These are phyloP conservation scores for Camponotus floridanus DNA, from an alignment of 1,140 invertebrate genomes.

Conservation along the genomic window DNA sequence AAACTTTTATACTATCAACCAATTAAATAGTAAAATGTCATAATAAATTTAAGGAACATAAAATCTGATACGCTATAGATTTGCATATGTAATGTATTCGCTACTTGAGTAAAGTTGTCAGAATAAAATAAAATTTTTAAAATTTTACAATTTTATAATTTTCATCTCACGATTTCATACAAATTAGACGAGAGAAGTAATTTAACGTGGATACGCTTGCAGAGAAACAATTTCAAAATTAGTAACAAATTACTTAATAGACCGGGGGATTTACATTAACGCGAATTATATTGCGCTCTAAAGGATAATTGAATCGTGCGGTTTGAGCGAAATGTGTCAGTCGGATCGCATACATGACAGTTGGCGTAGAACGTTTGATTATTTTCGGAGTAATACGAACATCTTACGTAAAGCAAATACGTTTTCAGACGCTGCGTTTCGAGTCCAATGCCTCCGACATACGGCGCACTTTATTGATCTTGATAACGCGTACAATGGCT, in stretches of 20 bases:
- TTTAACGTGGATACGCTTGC: neutral
- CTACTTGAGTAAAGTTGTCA: neutral
- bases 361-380: slow-evolving; percentile 28
- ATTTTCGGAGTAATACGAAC: slow-evolving; percentile 39
- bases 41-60: neutral
- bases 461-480: slow-evolving; percentile 52
- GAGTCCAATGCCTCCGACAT: slow-evolving; percentile 26
- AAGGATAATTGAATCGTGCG: slow-evolving; percentile 21
- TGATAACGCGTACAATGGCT: slow-evolving; percentile 52
- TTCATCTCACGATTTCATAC: neutral
- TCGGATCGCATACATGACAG: neutral
- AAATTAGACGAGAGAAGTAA: neutral
- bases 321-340: slow-evolving; percentile 6
- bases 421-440: slow-evolving; percentile 30
- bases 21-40: neutral
- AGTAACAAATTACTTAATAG: slow-evolving; percentile 31
- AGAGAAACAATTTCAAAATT: slow-evolving; percentile 18
- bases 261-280: neutral
- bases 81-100: neutral
- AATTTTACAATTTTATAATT: neutral
- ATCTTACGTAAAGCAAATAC: slow-evolving; percentile 40
- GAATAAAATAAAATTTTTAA: neutral
- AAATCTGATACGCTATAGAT: neutral
- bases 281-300: slow-evolving; percentile 9
- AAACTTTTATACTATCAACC: neutral